Base-by-base conservation (phyloP, 2,797 vertebrate genomes). In the Mycteria americana region DNA sequence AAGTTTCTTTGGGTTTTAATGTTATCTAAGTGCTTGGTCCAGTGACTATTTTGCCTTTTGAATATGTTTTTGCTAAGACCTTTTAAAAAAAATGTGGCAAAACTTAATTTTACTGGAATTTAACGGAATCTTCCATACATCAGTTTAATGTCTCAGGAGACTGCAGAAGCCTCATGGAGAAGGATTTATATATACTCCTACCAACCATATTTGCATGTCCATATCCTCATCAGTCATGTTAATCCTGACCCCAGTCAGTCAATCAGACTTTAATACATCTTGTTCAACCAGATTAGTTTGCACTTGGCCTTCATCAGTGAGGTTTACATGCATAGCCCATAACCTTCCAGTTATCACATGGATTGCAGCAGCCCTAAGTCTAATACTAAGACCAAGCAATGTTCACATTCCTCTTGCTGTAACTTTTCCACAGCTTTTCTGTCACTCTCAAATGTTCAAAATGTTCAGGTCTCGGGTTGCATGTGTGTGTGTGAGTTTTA, bases 301-400 rank as follows among this genome's bases (percentile, higher is more conserved):
- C 3, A 19, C 30, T 28, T 64, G 67, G 24, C 50, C 24, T 78
- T 53, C 11, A 21, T 45, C 54, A 59, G 23, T 65, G 46, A 62
- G 54, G 8, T 73, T 84, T 73, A 7, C 3, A 1, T 8, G 14
- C 0, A 0, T 33, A 46, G 30, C 25, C 63, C 24, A 6, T 18
- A 62, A 82, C 22, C 33, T 60, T 67, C 21, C 8, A 6, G 9
- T 64, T 94, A 18, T 19, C 22, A 11, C 30, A 5, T 18, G 23
- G 62, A 28, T 23, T 65, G 64, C 28, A n/a, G 64, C 37, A 75
- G 56, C 45, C n/a, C 18, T 68, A 37, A 64, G 43, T 65, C 16
- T 62, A 43, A 14, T 41, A 37, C 25, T 11, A 54, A 46, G 51
- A 46, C 33, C 10, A 31, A 75, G 14, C 21, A 30, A 5, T 14